phyloP scores from a whole-genome alignment of 1,140 invertebrate genomes.

The Magallana gigas region DNA sequence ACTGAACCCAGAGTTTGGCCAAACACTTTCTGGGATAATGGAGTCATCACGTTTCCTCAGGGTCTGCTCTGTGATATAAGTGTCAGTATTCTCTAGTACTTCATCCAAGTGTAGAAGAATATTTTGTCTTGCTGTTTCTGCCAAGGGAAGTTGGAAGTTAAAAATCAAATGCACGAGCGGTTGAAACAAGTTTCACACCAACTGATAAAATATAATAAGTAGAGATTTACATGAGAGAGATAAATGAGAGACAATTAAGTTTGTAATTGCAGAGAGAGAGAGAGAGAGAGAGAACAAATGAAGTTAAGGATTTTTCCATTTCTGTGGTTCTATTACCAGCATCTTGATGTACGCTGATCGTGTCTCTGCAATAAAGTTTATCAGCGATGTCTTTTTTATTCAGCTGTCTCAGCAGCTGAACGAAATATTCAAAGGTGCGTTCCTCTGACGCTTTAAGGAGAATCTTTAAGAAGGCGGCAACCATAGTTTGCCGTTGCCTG shows the following conservation, averaged over 20 bases:
- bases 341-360: not conserved
- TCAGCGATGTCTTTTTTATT: not conserved
- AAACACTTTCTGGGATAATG: not conserved
- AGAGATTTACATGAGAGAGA: too few species aligned
- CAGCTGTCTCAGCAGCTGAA: not conserved
- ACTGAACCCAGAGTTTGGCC: slow-evolving; percentile 10
- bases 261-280: too few species aligned
- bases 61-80: not conserved
- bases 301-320: too few species aligned
- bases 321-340: not conserved
- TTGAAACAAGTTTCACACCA: not conserved
- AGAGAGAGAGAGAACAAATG: too few species aligned
- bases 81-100: not conserved
- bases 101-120: slow-evolving; percentile 7
- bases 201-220: too few species aligned
- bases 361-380: not conserved
- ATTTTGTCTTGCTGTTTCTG: not conserved
- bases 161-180: not conserved
- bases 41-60: not conserved
- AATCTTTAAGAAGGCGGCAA: not conserved
- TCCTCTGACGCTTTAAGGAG: not conserved
- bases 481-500: not conserved
- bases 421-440: not conserved
- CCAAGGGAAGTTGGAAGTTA: not conserved
- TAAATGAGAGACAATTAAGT: too few species aligned